Evolutionary conservation across 2,113 vertebrate genomes (phyloP).

Genomic region (Cheirogaleus medius): DNA sequence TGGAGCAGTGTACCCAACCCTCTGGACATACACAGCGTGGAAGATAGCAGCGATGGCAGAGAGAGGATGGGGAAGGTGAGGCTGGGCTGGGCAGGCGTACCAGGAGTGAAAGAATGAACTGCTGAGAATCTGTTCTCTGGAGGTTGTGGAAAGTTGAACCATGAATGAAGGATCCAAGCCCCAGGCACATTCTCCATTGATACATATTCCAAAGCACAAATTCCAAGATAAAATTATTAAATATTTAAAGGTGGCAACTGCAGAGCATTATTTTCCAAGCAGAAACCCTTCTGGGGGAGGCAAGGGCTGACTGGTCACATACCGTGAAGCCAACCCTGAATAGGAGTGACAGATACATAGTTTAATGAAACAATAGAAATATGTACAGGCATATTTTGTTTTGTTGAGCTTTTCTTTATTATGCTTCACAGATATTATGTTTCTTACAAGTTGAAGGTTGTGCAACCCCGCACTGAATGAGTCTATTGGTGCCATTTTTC

Average conservation of each 20-base stretch:
- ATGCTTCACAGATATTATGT: neutral
- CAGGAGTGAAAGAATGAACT: neutral
- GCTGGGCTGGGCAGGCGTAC: no score
- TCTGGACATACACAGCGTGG: neutral
- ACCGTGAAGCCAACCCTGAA: neutral
- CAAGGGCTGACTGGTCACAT: neutral
- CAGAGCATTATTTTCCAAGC: neutral
- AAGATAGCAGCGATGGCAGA: neutral
- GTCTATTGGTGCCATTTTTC: no score
- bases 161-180: neutral
- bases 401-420: neutral
- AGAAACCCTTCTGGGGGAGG: neutral
- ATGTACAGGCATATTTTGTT: neutral
- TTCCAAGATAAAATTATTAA: neutral
- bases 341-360: neutral
- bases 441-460: neutral
- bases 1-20: no score
- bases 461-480: no score
- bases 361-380: neutral
- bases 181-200: neutral
- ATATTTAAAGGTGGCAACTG: neutral
- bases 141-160: neutral
- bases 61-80: neutral
- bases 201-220: neutral
- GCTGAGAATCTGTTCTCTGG: neutral